Base-by-base conservation (phyloP, 1,140 invertebrate genomes). In the Panulirus ornatus region DNA sequence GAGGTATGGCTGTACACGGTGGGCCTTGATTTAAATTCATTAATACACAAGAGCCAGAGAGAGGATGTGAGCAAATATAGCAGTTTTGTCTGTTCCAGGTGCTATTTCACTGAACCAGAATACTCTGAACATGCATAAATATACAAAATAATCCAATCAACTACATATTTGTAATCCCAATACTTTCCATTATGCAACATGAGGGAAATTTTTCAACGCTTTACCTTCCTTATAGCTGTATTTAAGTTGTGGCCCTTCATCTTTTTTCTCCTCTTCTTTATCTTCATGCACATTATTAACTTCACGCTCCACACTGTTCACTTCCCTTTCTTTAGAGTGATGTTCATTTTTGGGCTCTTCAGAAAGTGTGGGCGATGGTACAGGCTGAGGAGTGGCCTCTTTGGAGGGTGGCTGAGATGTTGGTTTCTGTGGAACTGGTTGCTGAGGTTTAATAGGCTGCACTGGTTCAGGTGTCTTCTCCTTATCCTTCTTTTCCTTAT, bases 311-410 rank as follows among this genome's bases (percentile, higher is more conserved):
- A 63, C 51, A 51, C 27, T 38, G 51, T 83, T 83, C 19, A 66
- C 11, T 40, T 83, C 47, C 27, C 51, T 63, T 0, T 83, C 63
- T 34, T 63, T 70, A 0, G 54, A 66, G 30, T 58, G 16, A 84
- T n/a, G 63, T 34, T 38, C 40, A 3, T n/a, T 84, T 40, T 40
- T 42, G 36, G 22, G 11, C 63, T 84, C 63, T 38, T 84, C 63
- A 8, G 40, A 34, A 63, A 27, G 82, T 36, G 40, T 70, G 58
- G 51, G 51, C 19, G 63, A 63, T 16, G 40, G 63, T 38, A 36
- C 40, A 19, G 75, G 75, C 40, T 84, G 82, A 63, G 63, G 82
- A 27, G 63, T 84, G 70, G 54, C 34, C 63, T 71, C 63, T 84
- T 63, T 84, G 9, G 82, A 44, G 16, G 82, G 44, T 2, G 51